phyloP scores from a whole-genome alignment of 2,113 vertebrate species.

The Ammodytes dubius region DNA sequence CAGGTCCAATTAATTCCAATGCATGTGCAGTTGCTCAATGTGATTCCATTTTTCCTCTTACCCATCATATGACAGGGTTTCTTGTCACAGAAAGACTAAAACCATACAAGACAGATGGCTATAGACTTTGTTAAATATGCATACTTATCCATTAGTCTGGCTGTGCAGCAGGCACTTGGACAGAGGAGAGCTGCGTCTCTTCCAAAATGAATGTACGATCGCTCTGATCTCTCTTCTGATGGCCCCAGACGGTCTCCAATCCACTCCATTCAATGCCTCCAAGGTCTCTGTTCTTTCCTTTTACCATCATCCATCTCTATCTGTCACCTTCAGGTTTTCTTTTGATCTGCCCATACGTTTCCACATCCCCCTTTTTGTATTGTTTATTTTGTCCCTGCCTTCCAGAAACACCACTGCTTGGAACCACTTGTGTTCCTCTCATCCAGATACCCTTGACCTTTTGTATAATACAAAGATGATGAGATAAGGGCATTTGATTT shows the following conservation, averaged over 20 bases:
- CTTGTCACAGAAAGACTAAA: slow-evolving; percentile 12
- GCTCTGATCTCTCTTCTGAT: slow-evolving; percentile 16
- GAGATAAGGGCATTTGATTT: slow-evolving; percentile 24
- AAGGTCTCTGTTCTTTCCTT: slow-evolving; percentile 1
- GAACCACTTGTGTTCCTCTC: slow-evolving; percentile 1
- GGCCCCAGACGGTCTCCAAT: slow-evolving; percentile 1
- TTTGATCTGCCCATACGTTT: slow-evolving; percentile 40
- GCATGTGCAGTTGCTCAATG: slow-evolving; percentile 23
- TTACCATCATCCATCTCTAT: slow-evolving; percentile 27
- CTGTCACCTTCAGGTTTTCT: slow-evolving; percentile 19
- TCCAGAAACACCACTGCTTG: slow-evolving; percentile 9
- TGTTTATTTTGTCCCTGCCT: slow-evolving; percentile 11
- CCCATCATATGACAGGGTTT: not conserved
- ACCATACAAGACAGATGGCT: slow-evolving; percentile 23
- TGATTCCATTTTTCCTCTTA: slow-evolving; percentile 20
- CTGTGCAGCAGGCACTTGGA: slow-evolving; percentile 12
- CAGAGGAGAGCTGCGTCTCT: slow-evolving; percentile 17
- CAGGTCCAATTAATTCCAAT: slow-evolving; percentile 44
- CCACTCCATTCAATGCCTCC: too few species aligned
- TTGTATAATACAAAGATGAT: not conserved
- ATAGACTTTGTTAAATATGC: slow-evolving; percentile 33
- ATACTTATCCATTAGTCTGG: slow-evolving; percentile 40
- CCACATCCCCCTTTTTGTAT: slow-evolving; percentile 23
- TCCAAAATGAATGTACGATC: not conserved
- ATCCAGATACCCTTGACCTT: not conserved